phyloP scores from a whole-genome alignment of 2,113 vertebrate species.

The Cygnus atratus region DNA sequence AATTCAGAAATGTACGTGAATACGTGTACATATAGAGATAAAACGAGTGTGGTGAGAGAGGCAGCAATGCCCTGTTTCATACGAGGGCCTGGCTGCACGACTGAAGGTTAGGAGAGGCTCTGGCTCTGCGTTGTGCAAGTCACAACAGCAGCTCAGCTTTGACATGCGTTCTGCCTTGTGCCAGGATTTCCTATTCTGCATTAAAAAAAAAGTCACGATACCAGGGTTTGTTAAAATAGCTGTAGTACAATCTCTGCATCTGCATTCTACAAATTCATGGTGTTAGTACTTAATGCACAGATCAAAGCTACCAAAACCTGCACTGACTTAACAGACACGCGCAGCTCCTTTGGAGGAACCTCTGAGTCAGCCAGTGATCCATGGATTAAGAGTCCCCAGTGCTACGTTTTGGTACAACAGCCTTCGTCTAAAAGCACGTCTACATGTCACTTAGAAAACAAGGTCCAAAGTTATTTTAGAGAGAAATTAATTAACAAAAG shows the following conservation, averaged over 20 bases:
- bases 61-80: rapidly evolving
- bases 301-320: background rate
- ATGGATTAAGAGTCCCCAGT: background rate
- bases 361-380: background rate
- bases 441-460: background rate
- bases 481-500: background rate
- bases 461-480: rapidly evolving
- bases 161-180: background rate
- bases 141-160: background rate
- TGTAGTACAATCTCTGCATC: background rate
- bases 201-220: background rate
- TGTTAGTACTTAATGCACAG: background rate
- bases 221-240: background rate
- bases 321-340: background rate
- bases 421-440: rapidly evolving
- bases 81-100: background rate
- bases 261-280: background rate
- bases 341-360: background rate
- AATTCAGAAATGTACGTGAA: rapidly evolving
- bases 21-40: rapidly evolving
- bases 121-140: background rate
- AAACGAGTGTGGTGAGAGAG: rapidly evolving
- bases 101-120: background rate
- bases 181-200: background rate
- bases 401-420: background rate